Conservation (phyloP, 2,888 invertebrate genomes). For the Andrena camellia region DNA sequence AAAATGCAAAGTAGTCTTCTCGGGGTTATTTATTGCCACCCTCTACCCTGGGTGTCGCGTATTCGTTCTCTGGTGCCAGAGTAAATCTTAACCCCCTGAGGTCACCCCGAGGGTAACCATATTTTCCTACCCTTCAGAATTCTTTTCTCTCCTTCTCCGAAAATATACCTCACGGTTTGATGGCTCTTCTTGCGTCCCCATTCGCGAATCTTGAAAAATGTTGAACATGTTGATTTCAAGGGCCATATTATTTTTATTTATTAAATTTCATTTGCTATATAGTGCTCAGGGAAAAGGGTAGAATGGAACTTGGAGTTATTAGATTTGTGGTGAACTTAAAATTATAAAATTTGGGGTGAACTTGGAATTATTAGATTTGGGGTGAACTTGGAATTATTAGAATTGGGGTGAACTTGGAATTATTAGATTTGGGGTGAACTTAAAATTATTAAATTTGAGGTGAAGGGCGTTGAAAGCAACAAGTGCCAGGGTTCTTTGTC, state of each 20-base stretch:
- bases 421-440: slow-evolving; percentile 51
- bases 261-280: too few species aligned
- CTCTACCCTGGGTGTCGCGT: not conserved
- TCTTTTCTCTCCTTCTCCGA: not conserved
- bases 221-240: too few species aligned
- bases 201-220: too few species aligned
- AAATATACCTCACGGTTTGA: not conserved
- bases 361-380: too few species aligned
- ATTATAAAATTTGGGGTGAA: too few species aligned
- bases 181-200: not conserved
- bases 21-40: slow-evolving; percentile 74
- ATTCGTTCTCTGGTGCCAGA: slow-evolving; percentile 10
- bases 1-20: slow-evolving; percentile 73
- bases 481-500: slow-evolving; percentile 80
- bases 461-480: slow-evolving; percentile 77
- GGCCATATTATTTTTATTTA: too few species aligned
- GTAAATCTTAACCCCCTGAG: slow-evolving; percentile 19
- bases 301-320: too few species aligned
- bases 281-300: too few species aligned
- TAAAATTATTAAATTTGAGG: slow-evolving; percentile 2
- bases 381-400: too few species aligned
- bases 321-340: too few species aligned
- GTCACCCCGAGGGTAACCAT: not conserved
- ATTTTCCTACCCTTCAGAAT: not conserved
- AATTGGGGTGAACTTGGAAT: slow-evolving; percentile 13